Base-by-base conservation (phyloP, 2,888 invertebrate genomes). In the Amiota communis region DNA sequence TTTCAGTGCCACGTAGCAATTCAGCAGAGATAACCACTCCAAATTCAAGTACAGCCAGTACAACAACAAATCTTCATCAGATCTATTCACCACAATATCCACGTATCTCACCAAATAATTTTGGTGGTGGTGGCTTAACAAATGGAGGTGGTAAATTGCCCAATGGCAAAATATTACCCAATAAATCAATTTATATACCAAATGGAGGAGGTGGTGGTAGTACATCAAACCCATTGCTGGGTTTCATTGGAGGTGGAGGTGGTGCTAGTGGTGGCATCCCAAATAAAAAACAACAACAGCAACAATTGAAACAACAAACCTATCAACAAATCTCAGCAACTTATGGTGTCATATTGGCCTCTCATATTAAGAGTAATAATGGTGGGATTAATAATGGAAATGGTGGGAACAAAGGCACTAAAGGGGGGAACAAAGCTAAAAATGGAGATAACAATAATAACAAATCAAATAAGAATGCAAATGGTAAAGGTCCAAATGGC, bases 1-100 rank as follows among this genome's bases (percentile, higher is more conserved):
- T 92, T 81, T 92, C 92, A 71, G 85, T 82, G 75, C 85, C 87
- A 67, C 87, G 85, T 36, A 77, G 84, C 3, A 80, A 79, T 79
- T 81, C 86, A 75, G 81, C 84, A 74, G 87, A 88, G 76, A 78
- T 83, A 47, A 88, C 89, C 70, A 88, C 89, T 17, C 87, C 88
- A 9, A 86, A 88, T 56, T 85, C 84, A 6, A 84, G 86, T 72
- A 80, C 79, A 47, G 79, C 79, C 68, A 80, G 84, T 71, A 86
- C 86, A 73, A 84, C 88, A 53, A 85, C 85, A 53, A 88, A 86
- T 75, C 81, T 88, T 67, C 89, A 89, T 81, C 89, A 89, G 74
- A 78, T 88, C 71, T 89, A 88, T 73, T 88, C 89, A 51, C 86
- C 88, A 13, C 88, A 88, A 74, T 89, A 89, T 81, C 88, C 89